phyloP scores from a whole-genome alignment of 2,888 invertebrate genomes.

The Lithophane socia region DNA sequence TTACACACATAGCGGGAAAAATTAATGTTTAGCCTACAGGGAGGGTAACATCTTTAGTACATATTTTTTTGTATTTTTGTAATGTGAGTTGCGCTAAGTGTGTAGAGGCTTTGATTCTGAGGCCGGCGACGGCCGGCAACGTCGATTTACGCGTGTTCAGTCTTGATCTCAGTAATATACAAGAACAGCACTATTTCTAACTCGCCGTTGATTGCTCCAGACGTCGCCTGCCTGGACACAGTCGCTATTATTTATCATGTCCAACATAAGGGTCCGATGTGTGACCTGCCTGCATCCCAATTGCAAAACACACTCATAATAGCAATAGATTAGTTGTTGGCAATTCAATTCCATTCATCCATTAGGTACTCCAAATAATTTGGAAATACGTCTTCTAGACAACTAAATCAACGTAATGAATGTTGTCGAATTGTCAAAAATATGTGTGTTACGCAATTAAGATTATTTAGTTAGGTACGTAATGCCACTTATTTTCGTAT shows the following conservation, averaged over 20 bases:
- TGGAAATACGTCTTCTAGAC: neutral
- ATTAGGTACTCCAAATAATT: neutral
- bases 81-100: conserved; percentile 59
- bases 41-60: conserved; percentile 58
- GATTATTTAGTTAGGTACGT: conserved; percentile 25
- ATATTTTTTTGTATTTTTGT: conserved; percentile 63
- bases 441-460: neutral
- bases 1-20: conserved; percentile 60
- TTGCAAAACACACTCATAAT: conserved; percentile 8
- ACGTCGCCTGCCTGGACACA: conserved; percentile 45
- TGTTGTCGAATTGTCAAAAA: conserved; percentile 17
- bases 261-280: neutral
- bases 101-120: conserved; percentile 56
- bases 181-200: conserved; percentile 53
- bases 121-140: conserved; percentile 37
- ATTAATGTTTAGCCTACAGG: conserved; percentile 56
- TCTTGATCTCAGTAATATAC: conserved; percentile 66
- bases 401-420: neutral
- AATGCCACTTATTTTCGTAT: conserved; percentile 43
- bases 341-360: neutral
- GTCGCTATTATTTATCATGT: conserved; percentile 36
- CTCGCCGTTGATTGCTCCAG: conserved; percentile 4
- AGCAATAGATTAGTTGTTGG: neutral
- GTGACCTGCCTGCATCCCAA: neutral
- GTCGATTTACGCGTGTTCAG: conserved; percentile 29